Evolutionary conservation across 2,797 vertebrate species (phyloP).

Genomic region (Lagodon rhomboides): DNA sequence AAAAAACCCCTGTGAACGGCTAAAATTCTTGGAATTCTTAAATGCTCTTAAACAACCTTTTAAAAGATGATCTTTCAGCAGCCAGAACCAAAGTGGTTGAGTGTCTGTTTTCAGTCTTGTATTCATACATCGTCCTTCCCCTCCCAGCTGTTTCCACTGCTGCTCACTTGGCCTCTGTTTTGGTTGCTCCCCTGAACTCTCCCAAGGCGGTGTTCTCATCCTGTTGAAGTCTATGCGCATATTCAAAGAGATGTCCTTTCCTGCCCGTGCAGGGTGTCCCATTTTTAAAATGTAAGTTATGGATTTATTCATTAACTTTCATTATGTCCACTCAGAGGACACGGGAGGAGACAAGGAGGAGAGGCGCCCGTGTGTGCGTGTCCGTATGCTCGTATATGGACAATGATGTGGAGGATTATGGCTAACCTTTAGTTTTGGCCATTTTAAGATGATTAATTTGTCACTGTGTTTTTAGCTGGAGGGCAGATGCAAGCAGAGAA

Average conservation of each 20-base stretch:
- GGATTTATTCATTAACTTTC: slow-evolving; percentile 81
- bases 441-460: slow-evolving; percentile 85
- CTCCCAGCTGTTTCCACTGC: slow-evolving; percentile 31
- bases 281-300: slow-evolving; percentile 74
- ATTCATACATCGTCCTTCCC: slow-evolving; percentile 6
- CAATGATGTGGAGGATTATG: slow-evolving; percentile 77
- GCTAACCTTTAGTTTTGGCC: slow-evolving; percentile 79
- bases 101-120: slow-evolving; percentile 11
- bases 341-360: slow-evolving; percentile 65
- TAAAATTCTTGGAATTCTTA: not conserved
- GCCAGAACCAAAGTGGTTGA: not conserved
- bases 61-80: not conserved
- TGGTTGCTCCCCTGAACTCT: slow-evolving; percentile 28
- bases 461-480: slow-evolving; percentile 73
- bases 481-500: slow-evolving; percentile 76
- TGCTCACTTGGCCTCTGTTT: slow-evolving; percentile 27
- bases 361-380: slow-evolving; percentile 31
- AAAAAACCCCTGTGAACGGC: not conserved
- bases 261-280: slow-evolving; percentile 56
- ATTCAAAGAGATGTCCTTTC: slow-evolving; percentile 67
- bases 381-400: slow-evolving; percentile 43
- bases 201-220: slow-evolving; percentile 27
- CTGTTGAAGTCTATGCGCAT: slow-evolving; percentile 56
- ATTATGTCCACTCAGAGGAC: slow-evolving; percentile 77
- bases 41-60: not conserved